Percentiles rank a stretch among this genome's conserved stretches.
Conservation (phyloP, 2,113 vertebrate genomes). For the Corydoras maculifer region DNA sequence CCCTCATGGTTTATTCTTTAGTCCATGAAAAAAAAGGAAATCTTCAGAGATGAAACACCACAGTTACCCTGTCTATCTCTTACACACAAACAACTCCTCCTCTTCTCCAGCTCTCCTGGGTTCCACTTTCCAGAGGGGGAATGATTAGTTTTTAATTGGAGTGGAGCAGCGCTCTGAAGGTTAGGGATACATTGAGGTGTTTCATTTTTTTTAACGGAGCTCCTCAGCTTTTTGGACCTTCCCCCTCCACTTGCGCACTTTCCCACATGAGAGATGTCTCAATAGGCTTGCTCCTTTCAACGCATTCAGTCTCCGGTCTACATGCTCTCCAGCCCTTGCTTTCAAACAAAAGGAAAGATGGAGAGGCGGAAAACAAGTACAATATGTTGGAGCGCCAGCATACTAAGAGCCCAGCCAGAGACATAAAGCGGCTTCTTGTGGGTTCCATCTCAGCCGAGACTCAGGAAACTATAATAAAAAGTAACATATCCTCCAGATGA, state of each 20-base stretch:
- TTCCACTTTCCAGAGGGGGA: constrained; percentile 39
- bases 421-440: constrained; percentile 9
- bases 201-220: constrained; percentile 46
- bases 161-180: constrained; percentile 56
- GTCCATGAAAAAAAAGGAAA: not conserved
- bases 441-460: not conserved
- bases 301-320: constrained; percentile 11
- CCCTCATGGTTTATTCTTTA: constrained; percentile 15
- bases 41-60: constrained; percentile 7
- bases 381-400: constrained; percentile 9
- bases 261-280: constrained; percentile 34
- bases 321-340: constrained; percentile 17
- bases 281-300: constrained; percentile 27
- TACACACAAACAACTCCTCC: constrained; percentile 13
- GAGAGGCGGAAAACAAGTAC: constrained; percentile 14
- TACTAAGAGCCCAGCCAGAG: constrained; percentile 1
- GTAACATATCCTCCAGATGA: not conserved
- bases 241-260: constrained; percentile 10
- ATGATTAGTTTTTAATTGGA: constrained; percentile 71
- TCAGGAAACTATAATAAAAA: not conserved
- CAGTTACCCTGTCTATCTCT: not conserved
- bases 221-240: constrained; percentile 30
- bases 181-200: constrained; percentile 67
- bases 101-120: constrained; percentile 19
- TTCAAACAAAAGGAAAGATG: constrained; percentile 29